Evolutionary conservation across 2,888 invertebrate species (phyloP).

Genomic region (Bugulina stolonifera): DNA sequence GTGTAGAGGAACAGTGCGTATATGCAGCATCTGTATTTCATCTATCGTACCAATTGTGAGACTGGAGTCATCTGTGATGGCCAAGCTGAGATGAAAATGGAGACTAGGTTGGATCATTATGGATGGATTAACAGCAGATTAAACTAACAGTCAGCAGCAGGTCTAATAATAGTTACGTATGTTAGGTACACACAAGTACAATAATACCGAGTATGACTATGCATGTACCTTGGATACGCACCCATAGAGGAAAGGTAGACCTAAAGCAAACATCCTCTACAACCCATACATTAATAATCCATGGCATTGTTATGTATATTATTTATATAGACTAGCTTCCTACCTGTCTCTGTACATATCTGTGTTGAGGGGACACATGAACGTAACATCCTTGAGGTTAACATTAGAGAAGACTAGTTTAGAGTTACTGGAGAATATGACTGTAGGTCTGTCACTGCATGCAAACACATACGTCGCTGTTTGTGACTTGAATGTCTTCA

Average conservation of each 20-base stretch:
- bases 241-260: too few species aligned
- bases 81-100: slow-evolving; percentile 57
- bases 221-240: too few species aligned
- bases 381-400: slow-evolving; percentile 67
- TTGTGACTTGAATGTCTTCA: slow-evolving; percentile 68
- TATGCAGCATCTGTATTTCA: slow-evolving; percentile 95
- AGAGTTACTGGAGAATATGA: slow-evolving; percentile 98
- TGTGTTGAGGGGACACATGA: slow-evolving; percentile 95
- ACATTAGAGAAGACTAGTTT: slow-evolving; percentile 98
- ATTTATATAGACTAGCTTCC: too few species aligned
- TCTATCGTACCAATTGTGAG: slow-evolving; percentile 95
- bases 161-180: too few species aligned
- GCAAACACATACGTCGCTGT: slow-evolving; percentile 94
- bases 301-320: too few species aligned
- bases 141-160: too few species aligned
- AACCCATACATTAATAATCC: too few species aligned
- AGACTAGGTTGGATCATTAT: too few species aligned
- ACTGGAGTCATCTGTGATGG: slow-evolving; percentile 78
- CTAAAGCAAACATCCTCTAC: too few species aligned
- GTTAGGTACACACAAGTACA: too few species aligned
- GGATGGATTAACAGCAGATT: too few species aligned
- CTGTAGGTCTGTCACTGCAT: slow-evolving; percentile 95
- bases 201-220: too few species aligned
- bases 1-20: slow-evolving; percentile 85
- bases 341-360: slow-evolving; percentile 88